A percentile compares a stretch with the other conserved stretches of the same genome.
These are phyloP conservation scores for Cairina moschata DNA, from an alignment of 2,113 vertebrate genomes.

Conservation along the genomic window DNA sequence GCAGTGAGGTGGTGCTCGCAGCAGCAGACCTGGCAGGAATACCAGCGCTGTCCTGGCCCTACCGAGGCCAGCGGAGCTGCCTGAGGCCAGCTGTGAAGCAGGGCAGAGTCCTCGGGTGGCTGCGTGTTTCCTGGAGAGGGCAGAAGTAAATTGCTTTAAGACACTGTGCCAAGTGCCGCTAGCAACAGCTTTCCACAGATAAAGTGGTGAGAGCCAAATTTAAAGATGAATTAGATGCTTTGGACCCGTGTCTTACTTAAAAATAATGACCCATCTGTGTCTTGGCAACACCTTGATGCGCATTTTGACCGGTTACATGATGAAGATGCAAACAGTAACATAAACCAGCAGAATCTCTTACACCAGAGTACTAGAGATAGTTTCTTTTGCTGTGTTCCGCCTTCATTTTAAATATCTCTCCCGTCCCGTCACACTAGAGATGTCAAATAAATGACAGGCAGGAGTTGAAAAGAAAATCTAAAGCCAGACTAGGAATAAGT, in stretches of 20 bases:
- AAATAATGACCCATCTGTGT: background rate
- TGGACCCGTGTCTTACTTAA: background rate
- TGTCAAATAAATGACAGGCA: slow-evolving; percentile 6
- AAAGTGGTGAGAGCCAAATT: background rate
- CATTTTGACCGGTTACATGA: background rate
- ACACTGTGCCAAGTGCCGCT: background rate
- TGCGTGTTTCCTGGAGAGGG: background rate
- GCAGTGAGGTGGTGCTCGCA: background rate
- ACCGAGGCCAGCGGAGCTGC: accelerated
- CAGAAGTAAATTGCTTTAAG: background rate
- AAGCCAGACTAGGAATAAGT: background rate
- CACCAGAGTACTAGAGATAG: background rate
- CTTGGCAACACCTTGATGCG: background rate
- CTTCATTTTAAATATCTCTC: background rate
- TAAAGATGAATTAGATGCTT: background rate
- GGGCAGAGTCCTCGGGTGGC: background rate
- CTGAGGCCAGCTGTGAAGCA: background rate
- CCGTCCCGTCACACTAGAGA: background rate
- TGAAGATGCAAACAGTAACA: background rate
- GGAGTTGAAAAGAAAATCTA: slow-evolving; percentile 17
- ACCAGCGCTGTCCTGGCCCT: accelerated
- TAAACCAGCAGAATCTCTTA: background rate
- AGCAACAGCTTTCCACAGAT: background rate
- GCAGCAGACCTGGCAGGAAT: background rate
- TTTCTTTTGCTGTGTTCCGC: background rate